Percentiles rank a stretch among this genome's conserved stretches.
Evolutionary conservation across 2,888 invertebrate species (phyloP).

Genomic region (Gerris lacustris): DNA sequence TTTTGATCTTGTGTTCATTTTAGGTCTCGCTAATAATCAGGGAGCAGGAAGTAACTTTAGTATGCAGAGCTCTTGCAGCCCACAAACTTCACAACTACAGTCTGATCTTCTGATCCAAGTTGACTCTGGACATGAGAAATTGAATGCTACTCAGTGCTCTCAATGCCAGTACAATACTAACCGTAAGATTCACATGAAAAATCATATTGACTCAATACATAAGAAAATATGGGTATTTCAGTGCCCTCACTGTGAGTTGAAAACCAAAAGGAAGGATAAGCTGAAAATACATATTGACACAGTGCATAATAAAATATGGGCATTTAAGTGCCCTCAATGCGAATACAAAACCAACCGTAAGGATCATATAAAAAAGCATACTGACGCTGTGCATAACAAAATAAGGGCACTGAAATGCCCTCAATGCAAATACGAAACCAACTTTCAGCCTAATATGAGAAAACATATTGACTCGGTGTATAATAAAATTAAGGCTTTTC

Average conservation of each 20-base stretch:
- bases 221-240: background rate
- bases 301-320: background rate
- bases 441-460: background rate
- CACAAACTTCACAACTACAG: too few species aligned
- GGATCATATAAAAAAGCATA: background rate
- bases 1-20: too few species aligned
- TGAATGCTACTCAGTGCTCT: background rate
- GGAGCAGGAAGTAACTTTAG: too few species aligned
- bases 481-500: background rate
- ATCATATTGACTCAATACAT: background rate
- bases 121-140: too few species aligned
- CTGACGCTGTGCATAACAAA: background rate
- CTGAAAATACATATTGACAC: background rate
- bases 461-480: background rate
- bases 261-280: background rate
- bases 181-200: background rate
- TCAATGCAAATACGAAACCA: background rate
- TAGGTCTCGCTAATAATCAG: too few species aligned
- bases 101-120: too few species aligned
- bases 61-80: too few species aligned
- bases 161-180: background rate
- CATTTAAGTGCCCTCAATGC: background rate
- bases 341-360: background rate
- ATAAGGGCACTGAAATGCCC: background rate
- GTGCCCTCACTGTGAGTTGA: background rate